Percentiles rank a stretch among this genome's conserved stretches.
Conservation (phyloP, 2,888 invertebrate species). For the Pristionchus japonicus region DNA sequence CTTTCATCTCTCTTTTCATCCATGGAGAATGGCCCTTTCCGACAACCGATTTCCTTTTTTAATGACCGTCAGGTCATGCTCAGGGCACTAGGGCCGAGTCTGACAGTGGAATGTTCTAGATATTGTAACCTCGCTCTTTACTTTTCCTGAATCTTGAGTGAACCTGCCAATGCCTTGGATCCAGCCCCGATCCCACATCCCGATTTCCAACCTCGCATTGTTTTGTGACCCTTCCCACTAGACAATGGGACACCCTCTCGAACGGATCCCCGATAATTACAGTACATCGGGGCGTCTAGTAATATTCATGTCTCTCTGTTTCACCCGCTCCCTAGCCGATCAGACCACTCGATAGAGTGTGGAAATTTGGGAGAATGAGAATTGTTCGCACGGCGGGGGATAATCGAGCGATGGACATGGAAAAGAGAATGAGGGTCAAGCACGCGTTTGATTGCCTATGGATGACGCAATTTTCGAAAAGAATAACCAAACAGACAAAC, state of each 20-base stretch:
- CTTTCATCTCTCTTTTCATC: constrained; percentile 21
- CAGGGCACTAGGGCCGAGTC: no score
- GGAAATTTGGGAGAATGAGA: no score
- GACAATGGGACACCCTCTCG: not conserved
- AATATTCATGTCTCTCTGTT: no score
- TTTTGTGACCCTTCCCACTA: not conserved
- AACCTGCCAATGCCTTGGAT: no score
- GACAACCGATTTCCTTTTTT: no score
- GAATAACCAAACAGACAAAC: constrained; percentile 40
- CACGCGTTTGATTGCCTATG: not conserved
- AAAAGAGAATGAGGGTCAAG: not conserved
- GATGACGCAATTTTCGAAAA: not conserved
- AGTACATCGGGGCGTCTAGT: not conserved
- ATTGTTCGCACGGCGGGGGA: not conserved
- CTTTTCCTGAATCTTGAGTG: no score
- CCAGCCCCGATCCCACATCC: not conserved
- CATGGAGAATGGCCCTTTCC: no score
- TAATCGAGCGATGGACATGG: not conserved
- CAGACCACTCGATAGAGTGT: no score
- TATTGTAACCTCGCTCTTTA: no score
- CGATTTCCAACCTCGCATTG: not conserved
- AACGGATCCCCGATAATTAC: constrained; percentile 32
- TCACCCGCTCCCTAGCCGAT: no score
- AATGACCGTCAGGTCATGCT: no score
- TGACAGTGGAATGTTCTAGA: no score